Evolutionary conservation across 2,113 vertebrate genomes (phyloP), one percentile per base, ranked within the genome.

Genomic region (Ailurus styani): DNA sequence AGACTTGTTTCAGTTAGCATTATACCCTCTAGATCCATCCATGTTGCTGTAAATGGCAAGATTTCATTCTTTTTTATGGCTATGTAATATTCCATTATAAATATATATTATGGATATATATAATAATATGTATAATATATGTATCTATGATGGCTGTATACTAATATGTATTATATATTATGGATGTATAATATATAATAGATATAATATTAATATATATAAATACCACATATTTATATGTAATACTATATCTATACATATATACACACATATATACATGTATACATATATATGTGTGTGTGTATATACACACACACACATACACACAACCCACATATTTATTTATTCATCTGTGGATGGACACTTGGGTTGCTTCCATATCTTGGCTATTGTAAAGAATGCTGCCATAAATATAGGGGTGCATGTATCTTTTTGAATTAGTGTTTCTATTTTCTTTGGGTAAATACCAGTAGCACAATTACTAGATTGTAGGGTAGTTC

Each of bases 301-400:
- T n/a, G n/a, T n/a, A 1, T 13, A 13, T 18, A 8, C 4, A n/a
- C 8, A n/a, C 3, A n/a, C 17, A n/a, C 31, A 68, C 34, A 17
- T 7, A 20, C 34, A 68, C 34, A 9, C 34, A 25, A 21, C 0
- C 55, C n/a, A 72, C n/a, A 72, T 72, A 42, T 75, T 75, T 73
- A 40, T 73, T 73, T 75, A 75, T 75, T 75, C 40, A 75, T 45
- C 25, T 45, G 15, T 75, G 25, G 72, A 45, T 29, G 72, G 40
- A 75, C 37, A 45, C 25, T 73, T 73, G 72, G 25, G 72, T 45
- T 75, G 40, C 72, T 45, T 29, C 25, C 25, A 29, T 45, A 75
- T 75, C 40, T 75, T 29, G 40, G 40, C 72, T 45, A 29, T 75
- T 42, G 40, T 75, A 75, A 75, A 75, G 42, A 45, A 75, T 45